Base-by-base conservation (phyloP, 1,140 invertebrate species). In the Bilobella aurantiaca region DNA sequence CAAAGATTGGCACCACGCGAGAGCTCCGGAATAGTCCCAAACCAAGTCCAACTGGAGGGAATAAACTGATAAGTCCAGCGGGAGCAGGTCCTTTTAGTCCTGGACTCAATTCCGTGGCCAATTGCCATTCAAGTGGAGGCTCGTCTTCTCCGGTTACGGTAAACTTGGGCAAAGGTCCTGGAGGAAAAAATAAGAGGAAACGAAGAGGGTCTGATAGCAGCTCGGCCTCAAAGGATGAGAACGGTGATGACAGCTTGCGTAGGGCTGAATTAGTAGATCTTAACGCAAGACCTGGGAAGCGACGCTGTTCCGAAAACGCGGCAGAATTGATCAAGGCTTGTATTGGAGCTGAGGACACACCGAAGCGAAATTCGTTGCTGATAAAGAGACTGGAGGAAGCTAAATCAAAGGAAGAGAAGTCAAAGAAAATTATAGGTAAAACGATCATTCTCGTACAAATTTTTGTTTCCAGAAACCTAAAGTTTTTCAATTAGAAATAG, bases 181-280 rank as follows among this genome's bases (percentile, higher is more conserved):
- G 57, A 34, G 62, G 57, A 2, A 69, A 76, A 2, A 89, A 90
- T 3, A 89, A 90, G 73, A 79, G 88, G 56, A 88, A 88, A 75
- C 79, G 88, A 2, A 84, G 87, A 71, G 87, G 89, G 74, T 88
- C 86, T 0, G 88, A 89, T 68, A 87, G 86, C 74, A 86, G 84
- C n/a, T 73, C 62, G 60, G 73, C 73, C 0, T 75, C 75, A 0
- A 73, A 69, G 29, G 71, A 72, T 28, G 73, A 74, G 18, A 75
- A 75, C 53, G 56, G 62, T 14, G 68, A 70, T 30, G 73, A 74
- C 16, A 58, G n/a, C n/a, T n/a, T 27, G 2, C 34, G 18, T 42
- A 64, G 63, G 58, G 32, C 63, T 1, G 62, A 67, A 34, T 29
- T 63, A 16, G 67, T 73, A 56, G 73, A 74, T 60, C 80, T 14